These are phyloP conservation scores for Criorhina ranunculi DNA, from an alignment of 2,888 invertebrate species.

Conservation along the genomic window DNA sequence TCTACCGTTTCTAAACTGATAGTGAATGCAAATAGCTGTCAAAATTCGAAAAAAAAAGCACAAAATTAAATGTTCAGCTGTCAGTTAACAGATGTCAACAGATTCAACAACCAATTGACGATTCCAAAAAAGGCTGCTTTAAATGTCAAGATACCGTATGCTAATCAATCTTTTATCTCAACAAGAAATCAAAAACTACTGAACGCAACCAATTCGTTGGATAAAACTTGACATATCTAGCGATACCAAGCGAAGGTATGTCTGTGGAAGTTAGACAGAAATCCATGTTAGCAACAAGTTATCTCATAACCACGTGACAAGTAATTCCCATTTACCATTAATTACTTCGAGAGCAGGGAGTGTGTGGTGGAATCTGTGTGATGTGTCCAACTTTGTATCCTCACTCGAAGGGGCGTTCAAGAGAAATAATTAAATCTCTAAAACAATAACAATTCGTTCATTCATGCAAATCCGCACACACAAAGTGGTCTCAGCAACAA, in stretches of 20 bases:
- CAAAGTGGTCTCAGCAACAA: constrained; percentile 39
- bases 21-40: constrained; percentile 1
- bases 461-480: constrained; percentile 57
- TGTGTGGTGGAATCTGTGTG: not conserved
- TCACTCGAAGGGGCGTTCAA: constrained; percentile 27
- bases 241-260: constrained; percentile 8
- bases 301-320: constrained; percentile 58
- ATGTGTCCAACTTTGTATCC: not conserved
- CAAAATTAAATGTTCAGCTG: constrained; percentile 4
- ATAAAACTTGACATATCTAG: constrained; percentile 38
- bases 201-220: constrained; percentile 15
- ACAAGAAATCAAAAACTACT: constrained; percentile 3
- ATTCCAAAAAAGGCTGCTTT: constrained; percentile 7
- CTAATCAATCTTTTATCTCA: constrained; percentile 27
- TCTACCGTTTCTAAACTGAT: no score
- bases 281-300: constrained; percentile 32
- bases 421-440: constrained; percentile 37
- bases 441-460: constrained; percentile 65
- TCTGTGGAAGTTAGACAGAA: constrained; percentile 12
- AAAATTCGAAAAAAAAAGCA: not conserved
- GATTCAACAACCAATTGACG: constrained; percentile 7
- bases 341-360: constrained; percentile 54
- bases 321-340: constrained; percentile 56
- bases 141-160: constrained; percentile 28
- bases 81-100: constrained; percentile 30